Evolutionary conservation across 1,140 invertebrate genomes (phyloP), one percentile per base, ranked within the genome.

Genomic region (Marisa cornuarietis): DNA sequence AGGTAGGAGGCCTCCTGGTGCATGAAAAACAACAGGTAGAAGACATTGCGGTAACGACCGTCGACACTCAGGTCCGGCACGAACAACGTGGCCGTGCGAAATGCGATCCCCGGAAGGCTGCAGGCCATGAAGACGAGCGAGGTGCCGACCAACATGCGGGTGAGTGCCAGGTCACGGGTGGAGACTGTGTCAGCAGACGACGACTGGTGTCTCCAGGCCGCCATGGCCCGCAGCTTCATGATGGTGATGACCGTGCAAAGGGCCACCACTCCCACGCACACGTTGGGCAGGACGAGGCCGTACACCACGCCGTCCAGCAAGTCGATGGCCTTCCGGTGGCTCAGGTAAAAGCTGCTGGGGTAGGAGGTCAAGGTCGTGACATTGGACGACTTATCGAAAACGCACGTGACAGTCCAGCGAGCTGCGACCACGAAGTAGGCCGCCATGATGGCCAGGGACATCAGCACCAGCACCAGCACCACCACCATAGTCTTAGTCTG

Each of bases 31-130:
- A 75, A 6, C n/a, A 75, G 31, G 20, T 26, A 31, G 58, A 62
- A 75, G 11, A 54, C n/a, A 54, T 75, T 75, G 54, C 24, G n/a
- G 73, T 75, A 75, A 9, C 58, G 54, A 31, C 73, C 73, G n/a
- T 6, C 10, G 5, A 62, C 24, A 42, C 58, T 75, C 24, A 75
- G 20, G 58, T 75, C 73, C 2, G 73, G 73, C n/a, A 75, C 73
- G 24, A 63, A 62, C 11, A 62, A 16, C 11, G 31, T 62, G 18
- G 26, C 18, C 5, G 26, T 18, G 18, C 73, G 51, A 3, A 61
- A 16, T 7, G 26, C 10, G 18, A 42, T 26, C 10, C n/a, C n/a
- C 18, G 73, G 73, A 26, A 63, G 6, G 22, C n/a, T 31, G 24
- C 73, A 75, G 2, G 62, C 52, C 54, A 75, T 22, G 20, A 62